Conservation (phyloP, 2,797 vertebrate genomes). For the Sebastes baramenuke region DNA sequence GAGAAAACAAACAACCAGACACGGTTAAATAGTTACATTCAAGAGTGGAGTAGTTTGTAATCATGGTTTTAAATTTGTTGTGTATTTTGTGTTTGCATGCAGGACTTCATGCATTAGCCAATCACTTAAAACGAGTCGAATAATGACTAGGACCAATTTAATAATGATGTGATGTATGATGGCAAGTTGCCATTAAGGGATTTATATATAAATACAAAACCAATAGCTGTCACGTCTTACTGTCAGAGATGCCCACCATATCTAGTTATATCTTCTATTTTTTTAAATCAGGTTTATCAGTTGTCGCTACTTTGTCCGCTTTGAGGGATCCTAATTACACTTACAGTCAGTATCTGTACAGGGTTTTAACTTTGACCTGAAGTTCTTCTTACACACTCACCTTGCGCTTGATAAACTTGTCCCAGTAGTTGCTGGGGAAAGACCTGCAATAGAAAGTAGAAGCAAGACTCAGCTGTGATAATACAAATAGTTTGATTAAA, state of each 20-base stretch:
- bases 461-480: not conserved
- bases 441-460: constrained; percentile 80
- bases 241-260: not conserved
- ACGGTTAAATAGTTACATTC: not conserved
- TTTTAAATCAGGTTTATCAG: not conserved
- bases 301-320: not conserved
- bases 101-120: not conserved
- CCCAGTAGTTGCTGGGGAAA: constrained; percentile 99
- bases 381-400: constrained; percentile 71
- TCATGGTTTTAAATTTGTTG: not conserved
- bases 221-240: not conserved
- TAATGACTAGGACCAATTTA: not conserved
- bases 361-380: not conserved
- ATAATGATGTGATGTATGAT: not conserved
- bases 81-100: not conserved
- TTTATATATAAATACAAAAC: too few species aligned
- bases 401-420: constrained; percentile 99
- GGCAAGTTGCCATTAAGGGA: not conserved
- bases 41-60: not conserved
- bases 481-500: not conserved
- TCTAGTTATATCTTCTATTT: not conserved
- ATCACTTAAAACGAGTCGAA: not conserved
- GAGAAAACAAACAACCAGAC: not conserved
- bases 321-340: not conserved
- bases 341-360: too few species aligned